Percentiles rank a stretch among this genome's conserved stretches.
These are phyloP conservation scores for Pachyuromys duprasi DNA, from an alignment of 2,797 vertebrate genomes.

Conservation along the genomic window DNA sequence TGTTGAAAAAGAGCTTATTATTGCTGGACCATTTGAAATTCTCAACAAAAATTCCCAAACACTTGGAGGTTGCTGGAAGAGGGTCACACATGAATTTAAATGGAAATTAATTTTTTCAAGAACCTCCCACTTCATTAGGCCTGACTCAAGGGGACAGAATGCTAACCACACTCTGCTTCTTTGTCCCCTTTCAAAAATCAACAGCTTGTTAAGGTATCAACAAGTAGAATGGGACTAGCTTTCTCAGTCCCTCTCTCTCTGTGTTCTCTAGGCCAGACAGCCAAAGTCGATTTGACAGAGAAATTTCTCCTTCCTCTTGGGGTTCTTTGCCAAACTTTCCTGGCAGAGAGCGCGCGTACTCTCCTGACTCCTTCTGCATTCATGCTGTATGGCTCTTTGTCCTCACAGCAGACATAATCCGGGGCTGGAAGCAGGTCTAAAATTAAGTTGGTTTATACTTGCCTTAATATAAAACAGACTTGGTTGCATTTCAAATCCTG, in stretches of 20 bases:
- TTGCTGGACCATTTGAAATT: slow-evolving; percentile 77
- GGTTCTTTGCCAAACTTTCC: slow-evolving; percentile 70
- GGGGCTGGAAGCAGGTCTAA: slow-evolving; percentile 77
- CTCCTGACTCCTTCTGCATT: slow-evolving; percentile 73
- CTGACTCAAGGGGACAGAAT: slow-evolving; percentile 80
- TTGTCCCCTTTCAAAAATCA: slow-evolving; percentile 79
- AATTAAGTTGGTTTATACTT: slow-evolving; percentile 78
- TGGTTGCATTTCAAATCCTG: slow-evolving; percentile 75
- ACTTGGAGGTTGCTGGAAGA: slow-evolving; percentile 78
- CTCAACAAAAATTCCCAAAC: slow-evolving; percentile 80
- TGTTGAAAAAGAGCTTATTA: slow-evolving; percentile 70
- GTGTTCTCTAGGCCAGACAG: slow-evolving; percentile 75
- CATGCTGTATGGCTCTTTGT: slow-evolving; percentile 75
- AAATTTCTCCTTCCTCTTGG: slow-evolving; percentile 81
- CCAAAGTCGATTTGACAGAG: slow-evolving; percentile 78
- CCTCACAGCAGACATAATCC: slow-evolving; percentile 73
- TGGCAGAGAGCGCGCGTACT: slow-evolving; percentile 73
- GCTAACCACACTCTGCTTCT: slow-evolving; percentile 78
- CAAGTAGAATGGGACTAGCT: slow-evolving; percentile 77
- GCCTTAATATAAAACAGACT: slow-evolving; percentile 75
- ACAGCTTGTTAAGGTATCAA: slow-evolving; percentile 84
- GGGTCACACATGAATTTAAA: slow-evolving; percentile 82
- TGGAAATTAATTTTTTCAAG: slow-evolving; percentile 83
- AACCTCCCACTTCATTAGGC: slow-evolving; percentile 82
- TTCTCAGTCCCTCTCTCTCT: slow-evolving; percentile 63